phyloP scores from a whole-genome alignment of 2,888 invertebrate species.

The Sminthurides aquaticus region DNA sequence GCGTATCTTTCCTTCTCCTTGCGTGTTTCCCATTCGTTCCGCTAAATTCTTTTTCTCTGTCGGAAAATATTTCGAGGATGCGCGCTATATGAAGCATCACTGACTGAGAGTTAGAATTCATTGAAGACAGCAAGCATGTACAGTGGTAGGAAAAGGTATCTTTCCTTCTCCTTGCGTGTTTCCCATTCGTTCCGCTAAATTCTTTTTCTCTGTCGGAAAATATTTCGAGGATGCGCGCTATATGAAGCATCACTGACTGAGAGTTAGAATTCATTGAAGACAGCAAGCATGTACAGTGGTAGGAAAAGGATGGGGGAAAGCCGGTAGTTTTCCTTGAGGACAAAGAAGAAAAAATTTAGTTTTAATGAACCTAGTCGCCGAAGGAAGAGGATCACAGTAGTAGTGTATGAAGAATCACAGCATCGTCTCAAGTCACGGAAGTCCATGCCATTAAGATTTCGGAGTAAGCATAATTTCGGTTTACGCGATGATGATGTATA shows the following conservation, averaged over 20 bases:
- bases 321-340: neutral
- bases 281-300: conserved; percentile 3
- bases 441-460: no score
- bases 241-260: conserved; percentile 8
- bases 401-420: no score
- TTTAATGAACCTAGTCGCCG: conserved; percentile 19
- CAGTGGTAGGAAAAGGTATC: no score
- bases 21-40: conserved; percentile 21
- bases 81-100: conserved; percentile 3
- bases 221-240: conserved; percentile 12
- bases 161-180: no score
- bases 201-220: conserved; percentile 20
- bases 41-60: conserved; percentile 22
- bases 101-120: conserved; percentile 5
- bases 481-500: no score
- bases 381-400: no score
- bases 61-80: conserved; percentile 19
- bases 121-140: conserved; percentile 1
- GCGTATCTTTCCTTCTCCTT: no score
- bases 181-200: conserved; percentile 25
- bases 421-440: no score
- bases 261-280: conserved; percentile 4
- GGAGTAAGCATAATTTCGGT: no score
- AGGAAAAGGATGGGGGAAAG: no score
- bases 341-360: conserved; percentile 9